Conservation (phyloP, 2,888 invertebrate species). For the Tineola bisselliella region DNA sequence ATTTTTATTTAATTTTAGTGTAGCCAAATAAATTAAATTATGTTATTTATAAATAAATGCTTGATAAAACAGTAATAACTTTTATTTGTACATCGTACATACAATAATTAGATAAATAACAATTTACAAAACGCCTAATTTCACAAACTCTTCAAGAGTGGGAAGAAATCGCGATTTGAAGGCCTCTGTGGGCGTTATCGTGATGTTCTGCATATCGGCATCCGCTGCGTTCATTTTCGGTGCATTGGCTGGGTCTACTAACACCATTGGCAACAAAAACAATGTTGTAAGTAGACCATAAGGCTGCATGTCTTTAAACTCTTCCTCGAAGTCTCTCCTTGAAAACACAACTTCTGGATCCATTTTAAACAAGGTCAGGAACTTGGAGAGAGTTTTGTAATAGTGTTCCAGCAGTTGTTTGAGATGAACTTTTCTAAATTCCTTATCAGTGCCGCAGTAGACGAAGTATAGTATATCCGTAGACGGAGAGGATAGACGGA, state of each 20-base stretch:
- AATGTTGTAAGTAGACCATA: constrained; percentile 27
- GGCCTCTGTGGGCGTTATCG: constrained; percentile 27
- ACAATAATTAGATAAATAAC: neutral
- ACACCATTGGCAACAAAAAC: constrained; percentile 36
- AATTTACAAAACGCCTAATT: constrained; percentile 14
- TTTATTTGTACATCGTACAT: too few relatives aligned
- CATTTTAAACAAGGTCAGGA: constrained; percentile 25
- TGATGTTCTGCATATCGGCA: constrained; percentile 24
- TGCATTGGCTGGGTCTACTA: constrained; percentile 34
- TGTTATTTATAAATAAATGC: neutral
- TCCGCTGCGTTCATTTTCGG: constrained; percentile 27
- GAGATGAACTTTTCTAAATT: constrained; percentile 17
- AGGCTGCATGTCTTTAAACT: constrained; percentile 32
- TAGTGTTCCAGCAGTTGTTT: constrained; percentile 16
- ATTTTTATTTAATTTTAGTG: neutral
- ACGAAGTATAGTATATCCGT: constrained; percentile 17
- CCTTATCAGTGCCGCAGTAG: constrained; percentile 17
- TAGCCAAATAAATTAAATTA: neutral
- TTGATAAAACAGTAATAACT: too few relatives aligned
- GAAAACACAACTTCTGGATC: constrained; percentile 31
- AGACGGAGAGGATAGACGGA: constrained; percentile 14
- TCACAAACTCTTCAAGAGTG: constrained; percentile 13
- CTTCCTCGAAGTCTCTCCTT: constrained; percentile 30
- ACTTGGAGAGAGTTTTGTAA: constrained; percentile 10
- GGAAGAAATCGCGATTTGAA: constrained; percentile 34